A percentile compares a stretch with the other conserved stretches of the same genome.
Evolutionary conservation across 2,797 vertebrate species (phyloP).

Genomic region (Erithacus rubecula): DNA sequence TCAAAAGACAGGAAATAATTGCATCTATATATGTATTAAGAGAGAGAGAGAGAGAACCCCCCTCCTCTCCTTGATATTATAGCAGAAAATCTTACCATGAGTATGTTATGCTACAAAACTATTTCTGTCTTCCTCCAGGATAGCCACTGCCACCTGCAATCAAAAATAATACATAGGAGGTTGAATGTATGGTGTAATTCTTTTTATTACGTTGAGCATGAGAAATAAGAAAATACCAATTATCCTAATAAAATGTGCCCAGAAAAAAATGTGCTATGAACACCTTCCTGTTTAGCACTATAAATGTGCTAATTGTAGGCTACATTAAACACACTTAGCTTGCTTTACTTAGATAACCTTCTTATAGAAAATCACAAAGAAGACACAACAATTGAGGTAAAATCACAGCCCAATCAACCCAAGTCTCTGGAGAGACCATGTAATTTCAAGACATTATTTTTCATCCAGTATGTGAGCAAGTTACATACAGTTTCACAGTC

Average conservation of each 20-base stretch:
- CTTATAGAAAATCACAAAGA: neutral
- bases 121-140: neutral
- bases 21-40: neutral
- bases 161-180: neutral
- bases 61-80: neutral
- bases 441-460: neutral
- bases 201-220: neutral
- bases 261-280: neutral
- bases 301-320: neutral
- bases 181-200: neutral
- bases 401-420: neutral
- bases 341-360: neutral
- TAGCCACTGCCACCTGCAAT: neutral
- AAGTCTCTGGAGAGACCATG: neutral
- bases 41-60: neutral
- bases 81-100: neutral
- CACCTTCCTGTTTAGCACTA: neutral
- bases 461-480: neutral
- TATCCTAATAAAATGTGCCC: neutral
- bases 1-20: neutral
- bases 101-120: neutral
- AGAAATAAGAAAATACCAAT: neutral
- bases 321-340: neutral
- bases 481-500: neutral
- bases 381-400: neutral